Conservation (phyloP, 2,888 invertebrate genomes). For the Pyralis farinalis region DNA sequence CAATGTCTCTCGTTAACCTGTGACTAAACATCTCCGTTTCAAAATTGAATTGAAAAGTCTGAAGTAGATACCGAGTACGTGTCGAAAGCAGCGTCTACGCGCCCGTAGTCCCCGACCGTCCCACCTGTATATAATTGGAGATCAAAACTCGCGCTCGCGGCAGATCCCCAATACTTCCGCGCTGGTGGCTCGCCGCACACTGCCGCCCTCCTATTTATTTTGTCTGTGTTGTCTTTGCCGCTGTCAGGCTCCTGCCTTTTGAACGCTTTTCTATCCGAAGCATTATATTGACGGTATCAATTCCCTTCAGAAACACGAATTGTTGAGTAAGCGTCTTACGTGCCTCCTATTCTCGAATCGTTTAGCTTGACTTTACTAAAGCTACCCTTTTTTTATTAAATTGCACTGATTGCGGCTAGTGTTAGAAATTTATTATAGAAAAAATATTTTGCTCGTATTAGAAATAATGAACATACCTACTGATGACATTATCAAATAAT, state of each 20-base stretch:
- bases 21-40: too few species aligned
- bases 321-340: slow-evolving; percentile 37
- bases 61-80: neutral
- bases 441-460: too few species aligned
- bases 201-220: slow-evolving; percentile 70
- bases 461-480: too few species aligned
- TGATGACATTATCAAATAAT: too few species aligned
- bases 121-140: slow-evolving; percentile 78
- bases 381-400: neutral
- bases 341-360: slow-evolving; percentile 17
- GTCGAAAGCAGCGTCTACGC: slow-evolving; percentile 20
- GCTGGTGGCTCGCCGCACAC: slow-evolving; percentile 58
- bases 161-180: slow-evolving; percentile 79
- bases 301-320: slow-evolving; percentile 53
- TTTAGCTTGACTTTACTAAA: slow-evolving; percentile 10
- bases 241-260: slow-evolving; percentile 68
- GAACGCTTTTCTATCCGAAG: slow-evolving; percentile 65
- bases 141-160: slow-evolving; percentile 73
- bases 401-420: too few species aligned
- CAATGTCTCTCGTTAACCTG: too few species aligned
- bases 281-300: slow-evolving; percentile 72
- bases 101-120: slow-evolving; percentile 11
- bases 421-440: too few species aligned
- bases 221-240: slow-evolving; percentile 72
- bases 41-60: neutral